Evolutionary conservation across 2,888 invertebrate genomes (phyloP), one percentile per base, ranked within the genome.

Genomic region (Ommatoiulus sabulosus): DNA sequence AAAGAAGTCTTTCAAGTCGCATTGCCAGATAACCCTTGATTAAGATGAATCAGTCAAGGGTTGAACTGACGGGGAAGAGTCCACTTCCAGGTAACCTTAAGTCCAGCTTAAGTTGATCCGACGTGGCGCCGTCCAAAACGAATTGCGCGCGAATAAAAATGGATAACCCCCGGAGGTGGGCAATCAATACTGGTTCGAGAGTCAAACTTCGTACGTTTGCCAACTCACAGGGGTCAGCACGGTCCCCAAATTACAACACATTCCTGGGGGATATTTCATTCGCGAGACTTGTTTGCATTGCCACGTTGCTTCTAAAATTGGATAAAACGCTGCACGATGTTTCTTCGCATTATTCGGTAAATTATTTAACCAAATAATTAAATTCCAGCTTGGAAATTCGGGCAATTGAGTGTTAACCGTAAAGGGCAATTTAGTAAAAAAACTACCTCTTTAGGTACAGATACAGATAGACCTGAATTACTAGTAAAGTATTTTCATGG

Each of bases 51-150:
- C 72, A 72, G 72, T 72, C 20, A 72, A 24, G 72, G 24, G 24
- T 72, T 20, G 72, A 72, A 72, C 72, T 72, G 72, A 8, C 2
- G 72, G 48, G 72, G 72, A 20, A 72, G 72, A 72, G 72, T 24
- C 24, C 72, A 72, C 72, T 72, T n/a, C 8, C 8, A 72, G 24
- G n/a, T 24, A 24, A 24, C 72, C 72, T 72, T 72, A 72, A 72
- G 72, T 72, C 72, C 20, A 72, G 72, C 72, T 72, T 72, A 72
- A 72, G 72, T 72, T 24, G n/a, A 72, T 72, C 72, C 72, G 24
- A 1, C 24, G 20, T 24, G 24, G 72, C 5, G 24, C 8, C 72
- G 24, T n/a, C 72, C 10, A 72, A 72, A 72, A 72, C 24, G 72
- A 24, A 72, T 72, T 72, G 72, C 72, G 7, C 20, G 72, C 72